Evolutionary conservation across 1,140 invertebrate species (phyloP).

Genomic region (Pseudomyrmex gracilis): DNA sequence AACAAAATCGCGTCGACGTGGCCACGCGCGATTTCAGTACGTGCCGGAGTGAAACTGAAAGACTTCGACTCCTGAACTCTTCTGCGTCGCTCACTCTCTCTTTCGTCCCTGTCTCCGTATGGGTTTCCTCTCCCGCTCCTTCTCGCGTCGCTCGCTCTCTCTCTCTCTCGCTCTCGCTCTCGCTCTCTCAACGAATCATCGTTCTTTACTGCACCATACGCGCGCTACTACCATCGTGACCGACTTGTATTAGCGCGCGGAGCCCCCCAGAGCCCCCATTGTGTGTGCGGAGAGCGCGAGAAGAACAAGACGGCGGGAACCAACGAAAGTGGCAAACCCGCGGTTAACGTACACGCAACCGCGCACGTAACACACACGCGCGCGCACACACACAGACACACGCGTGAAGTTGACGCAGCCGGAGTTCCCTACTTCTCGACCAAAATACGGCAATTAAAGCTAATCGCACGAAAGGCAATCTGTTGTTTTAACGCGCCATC

Average conservation of each 20-base stretch:
- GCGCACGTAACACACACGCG: not conserved
- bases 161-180: conserved; percentile 19
- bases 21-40: conserved; percentile 69
- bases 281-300: conserved; percentile 22
- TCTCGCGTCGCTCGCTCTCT: too few relatives aligned
- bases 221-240: conserved; percentile 25
- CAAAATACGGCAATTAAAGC: not conserved
- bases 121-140: conserved; percentile 28
- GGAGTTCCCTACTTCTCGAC: not conserved
- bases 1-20: conserved; percentile 12
- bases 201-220: conserved; percentile 34
- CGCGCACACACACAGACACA: not conserved
- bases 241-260: conserved; percentile 19
- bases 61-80: conserved; percentile 60
- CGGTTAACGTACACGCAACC: not conserved
- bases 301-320: conserved; percentile 36
- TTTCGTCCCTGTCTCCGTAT: conserved; percentile 20
- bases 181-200: conserved; percentile 33
- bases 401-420: not conserved
- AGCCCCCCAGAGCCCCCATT: conserved; percentile 16
- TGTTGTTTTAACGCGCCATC: conserved; percentile 15
- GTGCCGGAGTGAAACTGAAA: conserved; percentile 71
- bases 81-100: conserved; percentile 58
- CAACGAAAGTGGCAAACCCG: conserved; percentile 64
- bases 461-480: not conserved